Evolutionary conservation across 1,140 invertebrate species (phyloP).

Genomic region (Drosophila obscura): DNA sequence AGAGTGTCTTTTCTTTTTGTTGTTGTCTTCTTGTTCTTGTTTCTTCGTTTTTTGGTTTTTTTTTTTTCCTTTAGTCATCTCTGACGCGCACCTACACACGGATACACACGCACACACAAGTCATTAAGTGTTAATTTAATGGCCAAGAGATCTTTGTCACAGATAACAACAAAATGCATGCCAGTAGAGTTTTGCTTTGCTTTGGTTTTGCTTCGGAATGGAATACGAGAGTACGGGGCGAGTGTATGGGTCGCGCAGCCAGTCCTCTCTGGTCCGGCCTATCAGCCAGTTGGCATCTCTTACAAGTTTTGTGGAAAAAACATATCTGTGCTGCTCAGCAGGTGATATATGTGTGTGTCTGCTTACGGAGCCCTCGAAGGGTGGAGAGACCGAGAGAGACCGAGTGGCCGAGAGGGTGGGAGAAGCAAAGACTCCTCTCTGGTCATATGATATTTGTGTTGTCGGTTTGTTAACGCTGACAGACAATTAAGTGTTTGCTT

Average conservation of each 20-base stretch:
- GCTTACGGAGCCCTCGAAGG: slow-evolving; percentile 35
- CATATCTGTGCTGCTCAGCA: slow-evolving; percentile 73
- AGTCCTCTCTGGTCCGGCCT: slow-evolving; percentile 40
- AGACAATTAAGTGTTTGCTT: slow-evolving; percentile 82
- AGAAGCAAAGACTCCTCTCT: slow-evolving; percentile 26
- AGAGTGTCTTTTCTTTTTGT: slow-evolving; percentile 48
- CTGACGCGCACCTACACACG: slow-evolving; percentile 64
- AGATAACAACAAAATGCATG: slow-evolving; percentile 75
- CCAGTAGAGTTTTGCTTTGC: slow-evolving; percentile 51
- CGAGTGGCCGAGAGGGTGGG: slow-evolving; percentile 14
- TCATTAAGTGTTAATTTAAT: slow-evolving; percentile 83
- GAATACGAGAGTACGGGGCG: neutral
- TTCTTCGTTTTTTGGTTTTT: slow-evolving; percentile 12
- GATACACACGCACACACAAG: slow-evolving; percentile 61
- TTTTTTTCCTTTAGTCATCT: slow-evolving; percentile 57
- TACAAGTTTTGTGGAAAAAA: slow-evolving; percentile 77
- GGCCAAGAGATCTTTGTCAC: slow-evolving; percentile 80
- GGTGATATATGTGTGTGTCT: slow-evolving; percentile 78
- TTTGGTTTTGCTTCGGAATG: slow-evolving; percentile 13
- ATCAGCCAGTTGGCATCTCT: slow-evolving; percentile 72
- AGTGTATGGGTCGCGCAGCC: slow-evolving; percentile 19
- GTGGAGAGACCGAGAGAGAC: slow-evolving; percentile 8
- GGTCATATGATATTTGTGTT: slow-evolving; percentile 82
- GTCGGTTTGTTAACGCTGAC: slow-evolving; percentile 81
- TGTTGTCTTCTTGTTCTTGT: neutral